Evolutionary conservation across 1,140 invertebrate genomes (phyloP).

Genomic region (Spodoptera frugiperda): DNA sequence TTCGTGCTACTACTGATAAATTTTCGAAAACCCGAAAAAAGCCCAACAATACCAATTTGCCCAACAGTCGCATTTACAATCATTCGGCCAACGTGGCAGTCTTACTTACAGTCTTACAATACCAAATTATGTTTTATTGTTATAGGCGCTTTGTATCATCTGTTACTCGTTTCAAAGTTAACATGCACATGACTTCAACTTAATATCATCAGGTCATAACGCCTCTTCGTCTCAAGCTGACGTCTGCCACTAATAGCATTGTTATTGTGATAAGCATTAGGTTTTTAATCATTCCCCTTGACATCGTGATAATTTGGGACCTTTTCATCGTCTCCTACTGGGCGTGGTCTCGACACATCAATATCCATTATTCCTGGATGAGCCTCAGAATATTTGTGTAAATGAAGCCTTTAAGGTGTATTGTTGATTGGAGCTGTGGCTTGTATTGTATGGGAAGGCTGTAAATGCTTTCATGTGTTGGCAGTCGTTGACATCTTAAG

Average conservation of each 20-base stretch:
- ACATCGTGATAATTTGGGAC: conserved; percentile 58
- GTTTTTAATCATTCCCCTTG: conserved; percentile 66
- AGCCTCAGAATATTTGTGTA: conserved; percentile 39
- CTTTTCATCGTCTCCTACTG: conserved; percentile 49
- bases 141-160: too few species aligned
- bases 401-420: conserved; percentile 32
- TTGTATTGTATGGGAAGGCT: neutral
- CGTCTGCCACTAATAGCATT: conserved; percentile 58
- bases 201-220: neutral
- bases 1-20: too few species aligned
- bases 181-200: too few species aligned
- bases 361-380: conserved; percentile 49
- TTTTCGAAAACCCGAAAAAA: too few species aligned
- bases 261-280: conserved; percentile 59
- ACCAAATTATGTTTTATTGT: too few species aligned
- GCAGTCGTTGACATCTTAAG: too few species aligned
- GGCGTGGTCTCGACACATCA: conserved; percentile 52
- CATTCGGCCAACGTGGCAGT: too few species aligned
- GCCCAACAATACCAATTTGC: too few species aligned
- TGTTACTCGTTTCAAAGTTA: too few species aligned
- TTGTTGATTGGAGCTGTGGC: conserved; percentile 10
- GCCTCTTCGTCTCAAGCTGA: neutral
- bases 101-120: too few species aligned
- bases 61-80: too few species aligned
- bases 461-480: neutral